Base-by-base conservation (phyloP, 2,113 vertebrate genomes). In the Eurypyga helias region DNA sequence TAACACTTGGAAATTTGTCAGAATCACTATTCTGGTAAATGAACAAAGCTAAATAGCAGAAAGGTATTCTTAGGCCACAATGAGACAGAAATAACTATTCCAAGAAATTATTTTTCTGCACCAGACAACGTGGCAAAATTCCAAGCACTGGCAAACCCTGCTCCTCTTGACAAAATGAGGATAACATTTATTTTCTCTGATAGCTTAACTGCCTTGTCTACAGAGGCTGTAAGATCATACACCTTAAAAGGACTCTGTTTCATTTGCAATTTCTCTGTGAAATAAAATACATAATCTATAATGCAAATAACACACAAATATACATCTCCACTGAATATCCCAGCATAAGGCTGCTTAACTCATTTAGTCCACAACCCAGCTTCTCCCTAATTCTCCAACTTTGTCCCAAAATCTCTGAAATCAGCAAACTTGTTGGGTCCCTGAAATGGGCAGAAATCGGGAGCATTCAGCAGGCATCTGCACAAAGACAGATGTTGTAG, bases 1-100 rank as follows among this genome's bases (percentile, higher is more conserved):
- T 95, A 96, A 84, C 38, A 4, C 52, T 94, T 90, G 93, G 91
- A 96, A 96, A 90, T 80, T 61, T 92, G 71, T 92, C 91, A 91
- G 82, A 69, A 85, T 65, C 7, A 1, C 45, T 87, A 25, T 49
- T 93, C 48, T 73, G 34, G 73, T 69, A 64, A 79, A 19, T 4
- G 73, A 89, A 72, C 82, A 87, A 64, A 93, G 66, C 87, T 87
- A 87, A 96, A 73, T 41, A 95, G 70, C 84, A 95, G 87, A 85
- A 94, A 93, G 82, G 83, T 87, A 82, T 95, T 93, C 83, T 65
- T 67, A 67, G 81, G 80, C 19, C 84, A 84, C 87, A 93, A 52
- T 38, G 81, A 67, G 70, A 57, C 65, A 71, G 77, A 93, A 95
- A 94, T 64, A 93, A 89, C 91, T 84, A 34, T 46, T 81, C 64